Base-by-base conservation (phyloP, 2,797 vertebrate species). In the Heterohyrax brucei region DNA sequence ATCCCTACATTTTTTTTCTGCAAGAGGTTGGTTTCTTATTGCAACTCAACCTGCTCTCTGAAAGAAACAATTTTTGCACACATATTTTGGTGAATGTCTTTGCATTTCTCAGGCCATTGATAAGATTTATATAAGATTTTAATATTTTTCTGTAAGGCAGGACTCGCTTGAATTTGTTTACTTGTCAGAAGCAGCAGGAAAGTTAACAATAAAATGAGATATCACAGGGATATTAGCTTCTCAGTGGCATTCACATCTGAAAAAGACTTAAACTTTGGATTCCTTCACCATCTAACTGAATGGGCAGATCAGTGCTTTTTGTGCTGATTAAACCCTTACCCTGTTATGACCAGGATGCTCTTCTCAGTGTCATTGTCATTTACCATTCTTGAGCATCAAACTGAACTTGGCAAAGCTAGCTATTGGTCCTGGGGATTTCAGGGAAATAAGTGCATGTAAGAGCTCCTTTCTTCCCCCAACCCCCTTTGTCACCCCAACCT, bases 361-460 rank as follows among this genome's bases (percentile, higher is more conserved):
- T 83, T 68, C 16, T 77, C 21, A 75, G 26, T 33, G 26, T 81
- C 12, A 5, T 50, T 24, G 26, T 56, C 18, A 30, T 66, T 84
- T 88, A 66, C 48, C 59, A 14, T 84, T 26, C 48, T 68, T 76
- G 46, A 82, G 48, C 30, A 79, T 24, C 78, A 48, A 78, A 21
- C n/a, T 46, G 2, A 22, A 28, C 30, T 62, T 73, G 26, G 73
- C 80, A 72, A 73, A 4, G 33, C 39, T 85, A 93, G 95, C 97
- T 97, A 92, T 68, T 96, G 96, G 24, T 91, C 94, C 61, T 92
- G 73, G 97, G 96, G 90, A 93, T 97, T 96, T 96, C 96, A 97
- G 92, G 96, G 90, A 81, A 93, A 48, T 87, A 10, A 93, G 3
- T 82, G 75, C 21, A 95, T 84, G 70, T 82, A 21, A 82, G 2